Evolutionary conservation across 2,888 invertebrate genomes (phyloP).

Genomic region (Eupithecia abbreviata): DNA sequence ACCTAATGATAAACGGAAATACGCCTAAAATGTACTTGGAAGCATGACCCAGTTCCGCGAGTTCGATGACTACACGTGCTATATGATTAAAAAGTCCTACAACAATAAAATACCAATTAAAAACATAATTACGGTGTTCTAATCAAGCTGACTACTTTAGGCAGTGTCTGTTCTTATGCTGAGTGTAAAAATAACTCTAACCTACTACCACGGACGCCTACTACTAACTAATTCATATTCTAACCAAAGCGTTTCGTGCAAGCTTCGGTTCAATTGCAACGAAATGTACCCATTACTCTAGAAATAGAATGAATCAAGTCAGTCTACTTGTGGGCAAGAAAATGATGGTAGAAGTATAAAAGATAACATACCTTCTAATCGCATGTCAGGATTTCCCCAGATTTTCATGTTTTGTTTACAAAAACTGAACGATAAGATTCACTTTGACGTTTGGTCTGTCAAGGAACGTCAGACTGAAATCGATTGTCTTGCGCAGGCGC

Average conservation of each 20-base stretch:
- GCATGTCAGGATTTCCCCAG: constrained; percentile 25
- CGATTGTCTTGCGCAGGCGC: constrained; percentile 76
- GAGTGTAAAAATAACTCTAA: constrained; percentile 1
- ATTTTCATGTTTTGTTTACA: constrained; percentile 47
- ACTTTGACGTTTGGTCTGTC: constrained; percentile 49
- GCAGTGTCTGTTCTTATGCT: neutral
- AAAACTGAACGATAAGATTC: constrained; percentile 45
- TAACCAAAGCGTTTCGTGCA: neutral
- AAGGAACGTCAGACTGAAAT: constrained; percentile 65
- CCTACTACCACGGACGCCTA: no score
- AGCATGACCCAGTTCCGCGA: neutral
- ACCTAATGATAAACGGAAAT: neutral
- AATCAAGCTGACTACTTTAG: neutral
- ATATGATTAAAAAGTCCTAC: neutral
- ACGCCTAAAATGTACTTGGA: neutral
- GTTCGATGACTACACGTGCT: neutral
- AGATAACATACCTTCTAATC: constrained; percentile 35
- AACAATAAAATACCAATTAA: neutral
- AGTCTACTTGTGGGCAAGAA: neutral
- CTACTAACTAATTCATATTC: constrained; percentile 5
- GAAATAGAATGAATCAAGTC: no score
- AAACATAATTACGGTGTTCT: neutral
- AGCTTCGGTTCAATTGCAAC: neutral
- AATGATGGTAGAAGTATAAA: constrained; percentile 17
- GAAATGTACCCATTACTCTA: neutral